These are phyloP conservation scores for Hirudinaria manillensis DNA, from an alignment of 2,888 invertebrate genomes.

Conservation along the genomic window DNA sequence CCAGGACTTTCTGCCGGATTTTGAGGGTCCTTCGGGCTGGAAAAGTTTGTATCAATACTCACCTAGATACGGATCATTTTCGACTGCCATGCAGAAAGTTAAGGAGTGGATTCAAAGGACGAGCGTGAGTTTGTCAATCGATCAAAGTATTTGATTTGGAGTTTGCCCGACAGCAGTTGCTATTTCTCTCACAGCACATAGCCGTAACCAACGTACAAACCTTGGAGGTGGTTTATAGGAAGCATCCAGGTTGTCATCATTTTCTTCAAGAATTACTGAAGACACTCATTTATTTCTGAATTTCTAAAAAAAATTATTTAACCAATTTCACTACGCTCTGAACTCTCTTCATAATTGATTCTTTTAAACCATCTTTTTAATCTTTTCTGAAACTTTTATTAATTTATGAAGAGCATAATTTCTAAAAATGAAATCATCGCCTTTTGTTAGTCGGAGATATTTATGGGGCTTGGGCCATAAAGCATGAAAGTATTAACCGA, in stretches of 20 bases:
- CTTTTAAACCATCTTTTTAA: no score
- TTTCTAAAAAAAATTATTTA: no score
- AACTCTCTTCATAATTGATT: no score
- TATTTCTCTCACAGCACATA: slow-evolving; percentile 37
- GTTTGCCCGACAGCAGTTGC: not conserved
- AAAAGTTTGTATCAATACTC: slow-evolving; percentile 39
- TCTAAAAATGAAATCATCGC: no score
- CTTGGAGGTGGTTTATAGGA: slow-evolving; percentile 40
- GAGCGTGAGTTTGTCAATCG: slow-evolving; percentile 36
- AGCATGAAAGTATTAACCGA: no score
- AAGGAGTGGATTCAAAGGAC: slow-evolving; percentile 39
- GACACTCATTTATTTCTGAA: no score
- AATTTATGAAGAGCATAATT: no score
- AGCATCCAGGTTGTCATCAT: slow-evolving; percentile 36
- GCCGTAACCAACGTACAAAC: slow-evolving; percentile 41
- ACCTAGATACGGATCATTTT: slow-evolving; percentile 38
- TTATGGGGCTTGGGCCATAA: no score
- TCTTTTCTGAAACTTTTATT: no score
- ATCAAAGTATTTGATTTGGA: not conserved
- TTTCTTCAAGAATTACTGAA: no score
- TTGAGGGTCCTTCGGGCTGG: slow-evolving; percentile 39
- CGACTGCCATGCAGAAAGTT: slow-evolving; percentile 40
- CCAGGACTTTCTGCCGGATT: slow-evolving; percentile 42
- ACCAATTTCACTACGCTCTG: no score
- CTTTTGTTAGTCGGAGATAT: no score